Conservation (phyloP, 2,113 vertebrate species). For the Colius striatus region DNA sequence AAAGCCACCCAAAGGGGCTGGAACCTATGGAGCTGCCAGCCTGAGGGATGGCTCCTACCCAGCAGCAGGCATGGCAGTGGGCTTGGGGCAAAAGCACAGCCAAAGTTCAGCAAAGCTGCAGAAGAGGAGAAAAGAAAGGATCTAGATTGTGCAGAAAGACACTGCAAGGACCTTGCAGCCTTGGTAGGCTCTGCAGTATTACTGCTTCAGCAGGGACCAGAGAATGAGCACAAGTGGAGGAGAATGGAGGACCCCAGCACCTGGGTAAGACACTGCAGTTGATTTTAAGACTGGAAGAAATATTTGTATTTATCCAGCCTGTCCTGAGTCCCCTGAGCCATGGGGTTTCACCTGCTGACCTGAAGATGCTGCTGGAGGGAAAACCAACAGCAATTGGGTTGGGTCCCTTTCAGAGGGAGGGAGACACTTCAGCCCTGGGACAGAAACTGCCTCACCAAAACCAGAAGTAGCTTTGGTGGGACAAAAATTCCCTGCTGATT, state of each 20-base stretch:
- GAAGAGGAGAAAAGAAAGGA: neutral
- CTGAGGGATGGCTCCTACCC: neutral
- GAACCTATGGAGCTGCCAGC: neutral
- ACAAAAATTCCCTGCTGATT: neutral
- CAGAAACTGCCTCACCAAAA: neutral
- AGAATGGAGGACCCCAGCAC: neutral
- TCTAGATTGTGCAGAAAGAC: neutral
- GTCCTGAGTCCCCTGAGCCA: fast-evolving
- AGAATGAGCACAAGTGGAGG: too few species aligned
- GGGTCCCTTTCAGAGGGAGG: neutral
- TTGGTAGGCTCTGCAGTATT: neutral
- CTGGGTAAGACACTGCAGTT: too few species aligned
- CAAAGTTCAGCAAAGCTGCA: neutral
- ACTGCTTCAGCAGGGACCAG: neutral
- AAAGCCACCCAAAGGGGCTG: neutral
- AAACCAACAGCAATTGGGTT: neutral
- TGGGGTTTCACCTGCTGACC: neutral
- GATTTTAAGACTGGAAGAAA: neutral
- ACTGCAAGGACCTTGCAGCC: neutral
- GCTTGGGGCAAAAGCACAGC: neutral
- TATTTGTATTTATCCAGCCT: neutral
- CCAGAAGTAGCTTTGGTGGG: neutral
- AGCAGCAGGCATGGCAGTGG: fast-evolving
- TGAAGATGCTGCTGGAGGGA: neutral
- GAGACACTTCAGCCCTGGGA: neutral